These are phyloP conservation scores for Portevinia maculata DNA, from an alignment of 2,888 invertebrate species.

Conservation along the genomic window DNA sequence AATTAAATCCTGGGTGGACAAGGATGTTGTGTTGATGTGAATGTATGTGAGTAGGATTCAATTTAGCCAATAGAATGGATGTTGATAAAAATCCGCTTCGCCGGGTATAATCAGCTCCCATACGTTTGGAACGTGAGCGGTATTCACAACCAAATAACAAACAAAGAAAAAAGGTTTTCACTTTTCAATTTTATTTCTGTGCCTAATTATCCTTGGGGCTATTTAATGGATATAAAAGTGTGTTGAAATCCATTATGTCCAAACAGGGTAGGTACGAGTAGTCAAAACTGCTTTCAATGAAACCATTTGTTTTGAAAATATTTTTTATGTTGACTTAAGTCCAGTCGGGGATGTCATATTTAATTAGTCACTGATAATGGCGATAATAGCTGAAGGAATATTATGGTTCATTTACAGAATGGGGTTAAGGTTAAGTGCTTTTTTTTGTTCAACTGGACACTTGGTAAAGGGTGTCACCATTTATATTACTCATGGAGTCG, in stretches of 20 bases:
- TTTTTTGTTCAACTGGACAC: too few relatives aligned
- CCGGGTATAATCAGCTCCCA: slow-evolving; percentile 24
- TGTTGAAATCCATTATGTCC: too few relatives aligned
- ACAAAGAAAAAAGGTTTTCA: slow-evolving; percentile 22
- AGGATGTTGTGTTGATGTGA: background rate
- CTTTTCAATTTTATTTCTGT: slow-evolving; percentile 42
- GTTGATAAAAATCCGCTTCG: slow-evolving; percentile 24
- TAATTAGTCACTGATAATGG: slow-evolving; percentile 1
- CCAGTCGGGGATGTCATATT: slow-evolving; percentile 2
- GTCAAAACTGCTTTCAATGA: too few relatives aligned
- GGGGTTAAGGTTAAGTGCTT: too few relatives aligned
- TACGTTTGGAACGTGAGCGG: slow-evolving; percentile 25
- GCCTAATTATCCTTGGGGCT: slow-evolving; percentile 53
- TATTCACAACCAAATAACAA: slow-evolving; percentile 5
- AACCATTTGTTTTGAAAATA: too few relatives aligned
- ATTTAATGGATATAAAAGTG: slow-evolving; percentile 41
- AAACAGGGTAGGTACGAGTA: too few relatives aligned
- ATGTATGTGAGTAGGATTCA: slow-evolving; percentile 18
- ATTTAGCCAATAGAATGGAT: slow-evolving; percentile 27
- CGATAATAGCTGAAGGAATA: background rate
- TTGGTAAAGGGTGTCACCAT: too few relatives aligned
- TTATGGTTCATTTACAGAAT: too few relatives aligned
- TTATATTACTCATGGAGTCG: too few relatives aligned
- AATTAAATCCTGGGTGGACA: slow-evolving; percentile 31
- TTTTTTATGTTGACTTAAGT: background rate